These are phyloP conservation scores for Drosophila bocqueti DNA, from an alignment of 1,140 invertebrate species.

Conservation along the genomic window DNA sequence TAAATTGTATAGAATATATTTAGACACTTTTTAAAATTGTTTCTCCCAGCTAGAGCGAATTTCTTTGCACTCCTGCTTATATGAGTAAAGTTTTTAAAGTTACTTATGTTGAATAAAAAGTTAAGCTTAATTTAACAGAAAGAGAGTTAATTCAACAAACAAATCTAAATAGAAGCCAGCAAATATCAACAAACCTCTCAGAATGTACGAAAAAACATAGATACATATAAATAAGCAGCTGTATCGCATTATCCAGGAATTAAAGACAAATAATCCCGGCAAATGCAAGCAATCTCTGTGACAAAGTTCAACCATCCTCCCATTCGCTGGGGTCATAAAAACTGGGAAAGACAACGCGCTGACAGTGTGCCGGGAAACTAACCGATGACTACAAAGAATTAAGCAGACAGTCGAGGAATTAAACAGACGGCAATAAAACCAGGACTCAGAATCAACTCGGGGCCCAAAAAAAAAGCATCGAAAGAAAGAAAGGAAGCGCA, in stretches of 20 bases:
- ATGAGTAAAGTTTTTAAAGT: background rate
- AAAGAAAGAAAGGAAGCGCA: constrained; percentile 10
- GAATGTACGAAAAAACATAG: background rate
- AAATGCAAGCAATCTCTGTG: constrained; percentile 8
- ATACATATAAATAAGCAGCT: constrained; percentile 5
- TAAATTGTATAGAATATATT: background rate
- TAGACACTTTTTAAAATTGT: background rate
- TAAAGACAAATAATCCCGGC: constrained; percentile 2
- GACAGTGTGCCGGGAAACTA: constrained; percentile 40
- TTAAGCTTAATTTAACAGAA: background rate
- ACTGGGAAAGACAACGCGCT: constrained; percentile 24
- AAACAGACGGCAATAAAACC: constrained; percentile 45
- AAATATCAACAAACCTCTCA: background rate
- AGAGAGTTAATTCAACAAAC: background rate
- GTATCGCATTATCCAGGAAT: background rate
- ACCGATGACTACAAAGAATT: constrained; percentile 54
- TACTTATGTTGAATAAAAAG: background rate
- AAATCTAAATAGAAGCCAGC: background rate
- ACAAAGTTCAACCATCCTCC: constrained; percentile 18
- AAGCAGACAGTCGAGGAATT: constrained; percentile 45
- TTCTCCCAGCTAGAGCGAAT: background rate
- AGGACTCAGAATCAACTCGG: constrained; percentile 38
- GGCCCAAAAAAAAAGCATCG: constrained; percentile 15
- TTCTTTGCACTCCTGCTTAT: no score
- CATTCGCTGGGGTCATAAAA: constrained; percentile 19